Evolutionary conservation across 2,113 vertebrate genomes (phyloP).

Genomic region (Cariama cristata): DNA sequence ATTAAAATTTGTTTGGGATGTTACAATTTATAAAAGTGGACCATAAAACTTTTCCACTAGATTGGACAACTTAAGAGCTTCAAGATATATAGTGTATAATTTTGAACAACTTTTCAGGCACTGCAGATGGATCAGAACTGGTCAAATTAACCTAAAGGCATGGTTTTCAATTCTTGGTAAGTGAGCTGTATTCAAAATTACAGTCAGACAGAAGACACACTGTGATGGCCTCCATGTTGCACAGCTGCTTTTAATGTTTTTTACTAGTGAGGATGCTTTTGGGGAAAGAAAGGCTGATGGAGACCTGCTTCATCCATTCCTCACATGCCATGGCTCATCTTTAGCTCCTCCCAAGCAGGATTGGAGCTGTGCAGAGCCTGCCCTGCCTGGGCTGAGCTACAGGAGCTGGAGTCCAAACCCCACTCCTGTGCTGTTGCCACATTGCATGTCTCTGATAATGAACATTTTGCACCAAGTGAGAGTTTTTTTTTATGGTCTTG

Average conservation of each 20-base stretch:
- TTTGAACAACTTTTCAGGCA: neutral
- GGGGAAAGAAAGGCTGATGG: neutral
- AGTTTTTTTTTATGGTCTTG: neutral
- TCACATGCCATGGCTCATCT: neutral
- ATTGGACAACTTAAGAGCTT: neutral
- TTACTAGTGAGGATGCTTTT: neutral
- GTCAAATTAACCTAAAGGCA: neutral
- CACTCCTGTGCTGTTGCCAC: neutral
- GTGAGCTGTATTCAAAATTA: neutral
- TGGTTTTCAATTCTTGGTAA: neutral
- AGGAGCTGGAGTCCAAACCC: neutral
- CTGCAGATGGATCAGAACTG: neutral
- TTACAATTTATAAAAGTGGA: neutral
- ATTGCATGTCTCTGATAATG: neutral
- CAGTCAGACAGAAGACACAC: neutral
- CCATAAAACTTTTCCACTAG: neutral
- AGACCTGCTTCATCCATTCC: neutral
- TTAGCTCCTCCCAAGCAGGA: neutral
- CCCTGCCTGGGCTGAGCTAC: neutral
- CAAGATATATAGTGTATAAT: neutral
- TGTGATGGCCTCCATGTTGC: neutral
- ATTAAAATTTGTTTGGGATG: neutral
- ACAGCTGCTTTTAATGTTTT: neutral
- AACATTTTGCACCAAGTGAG: neutral
- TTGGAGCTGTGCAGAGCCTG: rapidly evolving